These are phyloP conservation scores for Antidorcas marsupialis DNA, from an alignment of 2,113 vertebrate genomes.

Conservation along the genomic window DNA sequence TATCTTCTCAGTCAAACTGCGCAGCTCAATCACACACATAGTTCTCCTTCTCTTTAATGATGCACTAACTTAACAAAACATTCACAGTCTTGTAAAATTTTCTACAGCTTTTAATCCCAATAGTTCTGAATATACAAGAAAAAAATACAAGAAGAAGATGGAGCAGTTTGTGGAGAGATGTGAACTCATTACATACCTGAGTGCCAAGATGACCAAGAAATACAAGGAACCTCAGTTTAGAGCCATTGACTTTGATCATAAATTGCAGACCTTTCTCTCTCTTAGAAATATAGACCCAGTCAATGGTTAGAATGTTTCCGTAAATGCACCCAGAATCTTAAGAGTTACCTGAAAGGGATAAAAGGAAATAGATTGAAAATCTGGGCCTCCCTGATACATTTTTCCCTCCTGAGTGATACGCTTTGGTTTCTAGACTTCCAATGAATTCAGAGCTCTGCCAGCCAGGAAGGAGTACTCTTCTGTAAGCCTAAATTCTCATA, in stretches of 20 bases:
- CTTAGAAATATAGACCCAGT: conserved; percentile 75
- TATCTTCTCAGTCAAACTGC: neutral
- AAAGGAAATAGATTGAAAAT: neutral
- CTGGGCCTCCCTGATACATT: neutral
- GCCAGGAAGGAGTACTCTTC: neutral
- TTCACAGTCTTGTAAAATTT: conserved; percentile 42
- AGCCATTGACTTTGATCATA: conserved; percentile 85
- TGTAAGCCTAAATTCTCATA: neutral
- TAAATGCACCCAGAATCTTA: neutral
- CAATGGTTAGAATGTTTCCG: conserved; percentile 8
- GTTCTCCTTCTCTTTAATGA: conserved; percentile 11
- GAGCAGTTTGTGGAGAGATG: conserved; percentile 86
- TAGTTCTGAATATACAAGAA: conserved; percentile 79
- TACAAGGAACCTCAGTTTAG: conserved; percentile 81
- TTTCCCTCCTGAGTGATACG: neutral
- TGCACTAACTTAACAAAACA: conserved; percentile 5
- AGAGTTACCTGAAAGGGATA: neutral
- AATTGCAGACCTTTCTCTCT: conserved; percentile 85
- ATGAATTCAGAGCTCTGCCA: neutral
- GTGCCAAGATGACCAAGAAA: conserved; percentile 80
- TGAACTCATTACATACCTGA: conserved; percentile 89
- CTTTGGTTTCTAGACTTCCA: neutral
- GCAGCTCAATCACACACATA: neutral
- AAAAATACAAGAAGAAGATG: conserved; percentile 88
- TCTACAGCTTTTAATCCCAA: conserved; percentile 88